Conservation (phyloP, 2,888 invertebrate genomes). For the Petrolisthes manimaculis region DNA sequence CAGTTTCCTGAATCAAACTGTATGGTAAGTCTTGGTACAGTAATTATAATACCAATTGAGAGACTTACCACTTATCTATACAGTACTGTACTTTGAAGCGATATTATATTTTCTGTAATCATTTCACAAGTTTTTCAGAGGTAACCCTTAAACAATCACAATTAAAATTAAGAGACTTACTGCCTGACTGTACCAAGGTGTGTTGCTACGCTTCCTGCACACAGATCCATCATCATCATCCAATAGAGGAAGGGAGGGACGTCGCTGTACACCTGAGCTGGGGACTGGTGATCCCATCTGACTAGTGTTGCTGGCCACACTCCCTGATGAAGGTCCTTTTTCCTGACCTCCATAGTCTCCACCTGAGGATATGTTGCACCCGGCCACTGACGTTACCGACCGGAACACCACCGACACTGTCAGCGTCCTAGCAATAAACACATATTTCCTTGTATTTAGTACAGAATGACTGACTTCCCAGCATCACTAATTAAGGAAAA, state of each 20-base stretch:
- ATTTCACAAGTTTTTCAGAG: too few relatives aligned
- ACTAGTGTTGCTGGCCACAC: neutral
- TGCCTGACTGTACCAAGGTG: conserved; percentile 71
- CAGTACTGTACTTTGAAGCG: too few relatives aligned
- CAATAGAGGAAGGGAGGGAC: conserved; percentile 31
- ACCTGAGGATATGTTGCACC: conserved; percentile 66
- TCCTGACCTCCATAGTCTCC: neutral
- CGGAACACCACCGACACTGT: conserved; percentile 73
- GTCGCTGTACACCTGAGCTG: conserved; percentile 10
- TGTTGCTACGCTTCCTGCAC: conserved; percentile 69
- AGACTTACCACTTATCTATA: too few relatives aligned
- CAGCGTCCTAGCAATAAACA: conserved; percentile 67
- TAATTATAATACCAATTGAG: too few relatives aligned
- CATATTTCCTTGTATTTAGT: too few relatives aligned
- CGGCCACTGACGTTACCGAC: conserved; percentile 71
- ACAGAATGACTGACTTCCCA: too few relatives aligned
- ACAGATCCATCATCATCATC: conserved; percentile 63
- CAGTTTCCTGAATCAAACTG: neutral
- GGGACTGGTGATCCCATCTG: neutral
- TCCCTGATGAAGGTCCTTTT: conserved; percentile 2
- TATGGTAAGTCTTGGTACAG: neutral
- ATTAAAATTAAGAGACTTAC: conserved; percentile 66
- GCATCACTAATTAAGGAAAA: neutral
- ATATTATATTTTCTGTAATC: too few relatives aligned
- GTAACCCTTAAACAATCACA: too few relatives aligned